Evolutionary conservation across 2,888 invertebrate genomes (phyloP).

Genomic region (Plemyria rubiginata): DNA sequence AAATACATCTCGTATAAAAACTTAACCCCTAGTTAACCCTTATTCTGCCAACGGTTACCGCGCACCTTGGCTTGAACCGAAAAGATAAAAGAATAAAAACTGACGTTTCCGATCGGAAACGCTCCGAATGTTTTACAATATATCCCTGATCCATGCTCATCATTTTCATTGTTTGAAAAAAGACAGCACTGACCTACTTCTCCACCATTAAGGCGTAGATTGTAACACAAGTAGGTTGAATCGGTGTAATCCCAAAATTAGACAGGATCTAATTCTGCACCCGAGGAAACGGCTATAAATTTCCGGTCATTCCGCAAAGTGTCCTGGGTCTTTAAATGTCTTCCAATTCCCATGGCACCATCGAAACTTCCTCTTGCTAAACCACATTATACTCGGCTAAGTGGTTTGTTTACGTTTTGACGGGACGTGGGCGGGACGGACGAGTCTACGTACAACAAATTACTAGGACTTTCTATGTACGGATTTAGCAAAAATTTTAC

Average conservation of each 20-base stretch:
- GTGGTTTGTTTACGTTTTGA: slow-evolving; percentile 5
- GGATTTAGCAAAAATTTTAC: no score
- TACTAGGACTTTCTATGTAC: no score
- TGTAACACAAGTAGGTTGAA: slow-evolving; percentile 32
- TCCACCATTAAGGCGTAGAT: slow-evolving; percentile 30
- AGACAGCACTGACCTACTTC: slow-evolving; percentile 26
- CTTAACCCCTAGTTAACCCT: no score
- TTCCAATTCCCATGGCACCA: slow-evolving; percentile 48
- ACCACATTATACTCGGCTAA: slow-evolving; percentile 36
- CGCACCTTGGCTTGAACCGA: no score
- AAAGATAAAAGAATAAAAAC: no score
- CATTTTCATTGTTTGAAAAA: neutral
- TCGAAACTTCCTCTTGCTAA: slow-evolving; percentile 45
- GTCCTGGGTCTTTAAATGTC: slow-evolving; percentile 50
- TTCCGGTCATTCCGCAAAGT: slow-evolving; percentile 58
- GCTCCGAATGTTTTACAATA: no score
- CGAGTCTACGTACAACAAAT: neutral
- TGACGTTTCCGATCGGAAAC: no score
- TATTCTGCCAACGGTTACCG: no score
- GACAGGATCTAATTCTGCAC: slow-evolving; percentile 55
- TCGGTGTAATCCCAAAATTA: slow-evolving; percentile 53
- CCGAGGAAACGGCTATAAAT: slow-evolving; percentile 65
- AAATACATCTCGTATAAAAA: no score
- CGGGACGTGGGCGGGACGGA: slow-evolving; percentile 11
- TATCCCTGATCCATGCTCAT: neutral